phyloP scores from a whole-genome alignment of 2,888 invertebrate genomes.

The Rhingia rostrata region DNA sequence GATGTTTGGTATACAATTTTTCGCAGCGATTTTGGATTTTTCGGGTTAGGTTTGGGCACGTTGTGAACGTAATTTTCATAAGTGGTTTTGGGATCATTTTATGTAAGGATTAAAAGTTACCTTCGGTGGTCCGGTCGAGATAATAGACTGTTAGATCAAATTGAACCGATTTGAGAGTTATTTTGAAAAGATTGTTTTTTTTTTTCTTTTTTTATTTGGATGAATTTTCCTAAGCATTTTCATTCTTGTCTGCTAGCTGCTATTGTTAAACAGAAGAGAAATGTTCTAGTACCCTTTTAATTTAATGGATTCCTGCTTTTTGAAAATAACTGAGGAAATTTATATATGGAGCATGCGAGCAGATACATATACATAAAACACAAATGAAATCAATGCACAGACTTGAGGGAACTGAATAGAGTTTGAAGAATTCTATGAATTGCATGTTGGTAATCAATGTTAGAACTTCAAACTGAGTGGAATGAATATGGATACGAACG shows the following conservation, averaged over 20 bases:
- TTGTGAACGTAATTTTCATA: slow-evolving; percentile 56
- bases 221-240: slow-evolving; percentile 29
- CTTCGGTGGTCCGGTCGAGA: slow-evolving; percentile 37
- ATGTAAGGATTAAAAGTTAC: slow-evolving; percentile 42
- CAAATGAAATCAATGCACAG: too few relatives aligned
- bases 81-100: slow-evolving; percentile 37
- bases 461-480: too few relatives aligned
- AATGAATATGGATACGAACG: too few relatives aligned
- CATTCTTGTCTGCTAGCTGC: background rate
- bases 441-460: too few relatives aligned
- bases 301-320: slow-evolving; percentile 27
- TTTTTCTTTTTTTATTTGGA: slow-evolving; percentile 18
- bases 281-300: slow-evolving; percentile 25
- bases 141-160: slow-evolving; percentile 60
- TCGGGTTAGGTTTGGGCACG: background rate
- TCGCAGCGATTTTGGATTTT: slow-evolving; percentile 1
- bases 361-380: too few relatives aligned
- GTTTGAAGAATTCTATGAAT: too few relatives aligned
- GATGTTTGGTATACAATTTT: background rate
- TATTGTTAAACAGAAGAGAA: background rate
- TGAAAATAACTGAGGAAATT: too few relatives aligned
- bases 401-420: too few relatives aligned
- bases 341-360: too few relatives aligned
- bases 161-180: slow-evolving; percentile 51
- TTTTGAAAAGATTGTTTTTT: slow-evolving; percentile 3